Evolutionary conservation across 2,888 invertebrate species (phyloP), one percentile per base, ranked within the genome.

Genomic region (Xylocampa areola): DNA sequence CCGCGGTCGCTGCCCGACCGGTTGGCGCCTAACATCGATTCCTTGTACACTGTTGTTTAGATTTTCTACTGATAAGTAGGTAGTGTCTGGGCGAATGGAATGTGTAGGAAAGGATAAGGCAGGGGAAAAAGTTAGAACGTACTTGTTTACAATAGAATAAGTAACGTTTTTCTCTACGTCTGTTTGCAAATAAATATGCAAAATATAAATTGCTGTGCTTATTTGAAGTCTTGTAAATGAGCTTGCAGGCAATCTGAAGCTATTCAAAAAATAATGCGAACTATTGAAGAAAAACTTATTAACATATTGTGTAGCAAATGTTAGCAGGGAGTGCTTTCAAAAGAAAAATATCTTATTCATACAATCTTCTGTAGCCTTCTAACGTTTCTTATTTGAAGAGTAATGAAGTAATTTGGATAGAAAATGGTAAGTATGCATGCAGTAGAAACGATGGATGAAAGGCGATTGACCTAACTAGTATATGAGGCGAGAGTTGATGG

Each of bases 1-100:
- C 14, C 53, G 59, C 60, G 52, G 68, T 63, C 69, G 63, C 35
- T 36, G 60, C 29, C 53, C 37, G 70, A 52, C 62, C 41, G 49
- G 44, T 11, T 55, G 76, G 76, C 73, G 69, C 73, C 76, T 39
- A 49, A 39, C 71, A 59, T 49, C 67, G 69, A 76, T 69, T 65
- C 60, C 35, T 35, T 23, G 41, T 49, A 53, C 54, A 13, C 39
- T 44, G 45, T 48, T 72, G 73, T 55, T 66, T 58, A 68, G 71
- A 74, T 71, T 57, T n/a, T 5, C 21, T 41, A 43, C 25, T 4
- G 71, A 74, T 73, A 74, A 54, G 37, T 45, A n/a, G 16, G 39
- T 37, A 13, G 14, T 47, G 50, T 63, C 37, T 44, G 41, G 23
- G 19, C 51, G 36, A 37, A 32, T 21, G 40, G 23, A 36, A 48